phyloP scores from a whole-genome alignment of 2,113 vertebrate species.

The Todiramphus chloris region DNA sequence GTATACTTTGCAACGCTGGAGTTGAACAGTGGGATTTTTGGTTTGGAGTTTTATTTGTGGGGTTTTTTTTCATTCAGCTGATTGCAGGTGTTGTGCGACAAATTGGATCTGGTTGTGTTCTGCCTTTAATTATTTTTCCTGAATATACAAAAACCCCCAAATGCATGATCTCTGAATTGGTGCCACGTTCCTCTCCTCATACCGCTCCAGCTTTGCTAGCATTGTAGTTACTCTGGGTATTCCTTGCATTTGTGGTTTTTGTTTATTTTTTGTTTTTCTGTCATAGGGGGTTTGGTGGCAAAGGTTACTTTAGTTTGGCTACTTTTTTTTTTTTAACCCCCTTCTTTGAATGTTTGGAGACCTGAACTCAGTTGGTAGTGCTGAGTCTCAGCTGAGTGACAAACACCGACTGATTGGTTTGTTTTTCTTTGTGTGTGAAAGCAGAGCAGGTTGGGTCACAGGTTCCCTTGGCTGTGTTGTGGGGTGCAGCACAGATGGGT shows the following conservation, averaged over 20 bases:
- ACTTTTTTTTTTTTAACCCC: not conserved
- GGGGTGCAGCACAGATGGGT: not conserved
- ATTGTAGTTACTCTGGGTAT: not conserved
- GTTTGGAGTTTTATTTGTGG: constrained; percentile 6
- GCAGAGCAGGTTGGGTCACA: fast-evolving
- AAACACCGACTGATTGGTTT: not conserved
- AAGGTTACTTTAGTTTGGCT: not conserved
- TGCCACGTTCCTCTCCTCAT: not conserved
- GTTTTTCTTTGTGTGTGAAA: not conserved
- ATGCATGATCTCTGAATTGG: not conserved
- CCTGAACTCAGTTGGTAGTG: not conserved
- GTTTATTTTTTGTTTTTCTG: not conserved
- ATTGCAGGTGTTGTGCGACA: constrained; percentile 66
- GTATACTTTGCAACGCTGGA: constrained; percentile 8
- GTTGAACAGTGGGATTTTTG: constrained; percentile 13
- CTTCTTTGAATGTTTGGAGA: not conserved
- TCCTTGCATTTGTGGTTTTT: not conserved
- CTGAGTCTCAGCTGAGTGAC: not conserved
- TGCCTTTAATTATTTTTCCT: constrained; percentile 28
- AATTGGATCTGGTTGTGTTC: constrained; percentile 19
- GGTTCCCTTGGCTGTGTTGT: not conserved
- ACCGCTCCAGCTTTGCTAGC: not conserved
- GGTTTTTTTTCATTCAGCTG: not conserved
- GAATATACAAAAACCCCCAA: not conserved
- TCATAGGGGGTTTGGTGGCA: fast-evolving